A percentile compares a stretch with the other conserved stretches of the same genome.
Conservation (phyloP, 2,797 vertebrate genomes). For the Synaphobranchus kaupii region DNA sequence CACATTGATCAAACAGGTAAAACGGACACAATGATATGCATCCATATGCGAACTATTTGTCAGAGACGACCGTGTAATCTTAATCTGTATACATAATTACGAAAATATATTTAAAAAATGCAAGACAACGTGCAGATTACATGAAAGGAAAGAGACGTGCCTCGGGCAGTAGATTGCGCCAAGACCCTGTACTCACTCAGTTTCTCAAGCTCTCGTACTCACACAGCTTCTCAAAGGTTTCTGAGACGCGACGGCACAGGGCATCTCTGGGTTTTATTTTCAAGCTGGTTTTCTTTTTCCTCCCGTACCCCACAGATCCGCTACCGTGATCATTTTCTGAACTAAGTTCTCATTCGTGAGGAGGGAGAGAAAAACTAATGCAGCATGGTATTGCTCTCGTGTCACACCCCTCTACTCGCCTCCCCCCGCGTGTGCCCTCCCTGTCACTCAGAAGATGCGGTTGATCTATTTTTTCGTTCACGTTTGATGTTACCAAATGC, state of each 20-base stretch:
- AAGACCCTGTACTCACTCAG: conserved; percentile 12
- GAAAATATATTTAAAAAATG: neutral
- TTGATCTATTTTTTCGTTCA: conserved; percentile 13
- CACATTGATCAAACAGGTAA: conserved; percentile 17
- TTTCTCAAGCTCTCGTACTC: neutral
- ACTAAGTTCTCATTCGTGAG: neutral
- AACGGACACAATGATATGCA: neutral
- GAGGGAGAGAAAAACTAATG: conserved; percentile 2
- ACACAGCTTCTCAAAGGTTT: conserved; percentile 12
- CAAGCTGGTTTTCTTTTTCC: conserved; percentile 1
- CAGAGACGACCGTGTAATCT: neutral
- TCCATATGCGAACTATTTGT: neutral
- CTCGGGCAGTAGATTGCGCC: conserved; percentile 13
- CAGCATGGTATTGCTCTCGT: conserved; percentile 1
- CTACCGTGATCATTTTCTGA: conserved; percentile 14
- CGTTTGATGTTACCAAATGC: conserved; percentile 13
- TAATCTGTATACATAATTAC: neutral
- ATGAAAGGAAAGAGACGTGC: conserved; percentile 3
- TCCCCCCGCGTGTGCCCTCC: neutral
- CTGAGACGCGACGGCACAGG: neutral
- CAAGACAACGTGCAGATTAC: neutral
- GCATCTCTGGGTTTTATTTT: conserved; percentile 19
- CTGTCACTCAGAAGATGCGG: conserved; percentile 11
- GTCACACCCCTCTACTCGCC: neutral
- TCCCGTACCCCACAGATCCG: neutral